Conservation (phyloP, 1,140 invertebrate species). For the Penaeus japonicus region DNA sequence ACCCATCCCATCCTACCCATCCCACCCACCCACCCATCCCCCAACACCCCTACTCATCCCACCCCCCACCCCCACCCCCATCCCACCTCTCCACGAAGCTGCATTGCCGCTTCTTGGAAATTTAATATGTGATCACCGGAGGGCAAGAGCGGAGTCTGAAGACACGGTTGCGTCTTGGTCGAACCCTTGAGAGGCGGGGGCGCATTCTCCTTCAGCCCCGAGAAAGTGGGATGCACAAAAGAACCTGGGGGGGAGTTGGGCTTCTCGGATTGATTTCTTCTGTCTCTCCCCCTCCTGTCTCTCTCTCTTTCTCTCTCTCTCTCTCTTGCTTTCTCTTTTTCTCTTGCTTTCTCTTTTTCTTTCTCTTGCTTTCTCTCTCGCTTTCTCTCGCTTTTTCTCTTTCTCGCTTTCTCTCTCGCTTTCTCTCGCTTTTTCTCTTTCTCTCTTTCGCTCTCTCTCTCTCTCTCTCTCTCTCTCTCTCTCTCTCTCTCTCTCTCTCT, state of each 20-base stretch:
- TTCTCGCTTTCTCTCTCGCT: conserved; percentile 59
- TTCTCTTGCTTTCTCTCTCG: conserved; percentile 4
- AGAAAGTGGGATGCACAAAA: conserved; percentile 31
- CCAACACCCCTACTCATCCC: no score
- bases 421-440: conserved; percentile 36
- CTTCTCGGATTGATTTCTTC: conserved; percentile 21
- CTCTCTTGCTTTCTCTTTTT: conserved; percentile 31
- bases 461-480: no score
- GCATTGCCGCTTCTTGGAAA: no score
- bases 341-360: not conserved
- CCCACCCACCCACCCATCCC: no score
- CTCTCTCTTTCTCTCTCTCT: conserved; percentile 45
- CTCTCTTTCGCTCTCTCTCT: not conserved
- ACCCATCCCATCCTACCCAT: no score
- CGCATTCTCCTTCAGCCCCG: conserved; percentile 22
- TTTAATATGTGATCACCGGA: no score
- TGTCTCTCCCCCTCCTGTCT: conserved; percentile 14
- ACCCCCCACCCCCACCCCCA: no score
- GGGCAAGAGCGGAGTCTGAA: not conserved
- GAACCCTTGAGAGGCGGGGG: conserved; percentile 24
- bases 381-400: conserved; percentile 8
- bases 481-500: no score
- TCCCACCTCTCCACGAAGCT: no score
- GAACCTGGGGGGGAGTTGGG: not conserved
- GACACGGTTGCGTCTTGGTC: conserved; percentile 29